These are phyloP conservation scores for Poliocrania exsul DNA, from an alignment of 2,797 vertebrate species.

Conservation along the genomic window DNA sequence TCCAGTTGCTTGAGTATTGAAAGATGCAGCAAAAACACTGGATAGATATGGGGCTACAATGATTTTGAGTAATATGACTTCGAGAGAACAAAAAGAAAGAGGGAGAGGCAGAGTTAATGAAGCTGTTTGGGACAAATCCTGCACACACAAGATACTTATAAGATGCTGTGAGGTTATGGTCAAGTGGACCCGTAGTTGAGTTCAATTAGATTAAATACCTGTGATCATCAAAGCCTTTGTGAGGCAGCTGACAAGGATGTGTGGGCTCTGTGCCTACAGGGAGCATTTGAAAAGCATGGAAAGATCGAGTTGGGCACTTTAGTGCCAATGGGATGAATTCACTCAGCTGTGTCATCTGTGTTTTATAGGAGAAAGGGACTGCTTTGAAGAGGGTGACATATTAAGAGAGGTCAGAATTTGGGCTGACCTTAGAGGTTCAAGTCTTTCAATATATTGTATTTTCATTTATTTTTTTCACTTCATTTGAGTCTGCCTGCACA, in stretches of 20 bases:
- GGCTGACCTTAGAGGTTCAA: background rate
- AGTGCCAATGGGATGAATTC: background rate
- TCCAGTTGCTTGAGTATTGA: background rate
- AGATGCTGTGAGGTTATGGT: background rate
- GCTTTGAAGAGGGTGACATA: background rate
- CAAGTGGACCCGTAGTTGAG: background rate
- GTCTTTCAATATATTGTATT: background rate
- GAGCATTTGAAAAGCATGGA: background rate
- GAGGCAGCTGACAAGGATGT: background rate
- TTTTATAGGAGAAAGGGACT: background rate
- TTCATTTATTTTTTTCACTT: background rate
- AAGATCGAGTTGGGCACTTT: background rate
- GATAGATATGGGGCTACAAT: background rate
- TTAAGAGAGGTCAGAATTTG: background rate
- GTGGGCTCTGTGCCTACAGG: background rate
- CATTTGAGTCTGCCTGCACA: background rate
- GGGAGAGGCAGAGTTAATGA: background rate
- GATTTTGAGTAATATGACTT: background rate
- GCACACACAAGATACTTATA: background rate
- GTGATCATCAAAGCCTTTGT: background rate
- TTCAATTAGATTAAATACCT: background rate
- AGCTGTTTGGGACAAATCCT: background rate
- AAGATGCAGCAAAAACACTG: background rate
- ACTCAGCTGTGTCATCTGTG: background rate
- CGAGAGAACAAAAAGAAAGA: background rate